A percentile compares a stretch with the other conserved stretches of the same genome.
Conservation (phyloP, 2,888 invertebrate species). For the Charanyca ferruginea region DNA sequence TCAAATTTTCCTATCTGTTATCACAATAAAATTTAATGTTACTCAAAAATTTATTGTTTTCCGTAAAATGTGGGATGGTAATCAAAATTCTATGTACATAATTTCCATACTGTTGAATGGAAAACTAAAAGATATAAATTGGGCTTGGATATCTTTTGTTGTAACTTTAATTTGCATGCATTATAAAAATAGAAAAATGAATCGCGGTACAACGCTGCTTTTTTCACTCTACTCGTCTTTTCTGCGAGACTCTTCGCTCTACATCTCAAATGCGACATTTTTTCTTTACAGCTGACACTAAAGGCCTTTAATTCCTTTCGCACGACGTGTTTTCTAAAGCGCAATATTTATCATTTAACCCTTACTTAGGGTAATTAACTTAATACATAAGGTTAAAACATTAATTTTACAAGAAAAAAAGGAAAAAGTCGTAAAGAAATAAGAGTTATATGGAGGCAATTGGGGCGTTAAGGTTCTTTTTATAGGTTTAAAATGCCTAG, state of each 20-base stretch:
- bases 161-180: not conserved
- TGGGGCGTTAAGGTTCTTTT: conserved; percentile 55
- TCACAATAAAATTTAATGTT: conserved; percentile 37
- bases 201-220: not conserved
- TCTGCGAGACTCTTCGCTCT: conserved; percentile 58
- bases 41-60: conserved; percentile 38
- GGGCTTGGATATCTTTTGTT: no score
- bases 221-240: not conserved
- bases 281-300: conserved; percentile 76
- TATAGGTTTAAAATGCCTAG: conserved; percentile 1
- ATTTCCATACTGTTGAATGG: conserved; percentile 12
- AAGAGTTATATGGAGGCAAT: conserved; percentile 68
- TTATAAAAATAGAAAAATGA: not conserved
- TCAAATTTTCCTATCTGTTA: conserved; percentile 5
- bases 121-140: conserved; percentile 15
- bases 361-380: conserved; percentile 80
- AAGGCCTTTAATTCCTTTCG: conserved; percentile 78
- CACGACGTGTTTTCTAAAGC: conserved; percentile 82
- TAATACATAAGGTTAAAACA: conserved; percentile 70
- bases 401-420: conserved; percentile 71
- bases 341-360: conserved; percentile 82
- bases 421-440: conserved; percentile 67
- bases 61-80: conserved; percentile 29
- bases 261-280: conserved; percentile 67
- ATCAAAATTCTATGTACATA: conserved; percentile 44